Conservation (phyloP, 1,140 invertebrate species). For the Chlorops oryzae region DNA sequence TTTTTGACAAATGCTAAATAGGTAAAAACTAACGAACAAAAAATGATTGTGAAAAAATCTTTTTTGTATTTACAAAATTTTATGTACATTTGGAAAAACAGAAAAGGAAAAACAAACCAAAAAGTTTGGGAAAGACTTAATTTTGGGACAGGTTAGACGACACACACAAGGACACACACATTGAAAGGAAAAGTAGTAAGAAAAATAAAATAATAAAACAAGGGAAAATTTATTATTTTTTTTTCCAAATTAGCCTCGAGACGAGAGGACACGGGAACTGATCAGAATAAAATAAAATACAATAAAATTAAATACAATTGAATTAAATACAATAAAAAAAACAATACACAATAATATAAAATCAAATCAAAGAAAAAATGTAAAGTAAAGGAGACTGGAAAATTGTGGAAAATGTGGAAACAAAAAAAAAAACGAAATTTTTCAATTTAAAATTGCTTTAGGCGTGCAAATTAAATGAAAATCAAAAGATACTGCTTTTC, state of each 20-base stretch:
- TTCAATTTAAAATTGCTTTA: constrained; percentile 11
- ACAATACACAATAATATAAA: not conserved
- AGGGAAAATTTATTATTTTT: not conserved
- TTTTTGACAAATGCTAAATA: not conserved
- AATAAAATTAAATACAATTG: not conserved
- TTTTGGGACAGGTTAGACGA: constrained; percentile 4
- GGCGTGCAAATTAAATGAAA: constrained; percentile 19
- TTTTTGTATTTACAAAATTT: no score
- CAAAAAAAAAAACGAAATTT: constrained; percentile 8
- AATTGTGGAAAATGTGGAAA: constrained; percentile 5
- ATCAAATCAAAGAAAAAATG: not conserved
- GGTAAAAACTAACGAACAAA: not conserved
- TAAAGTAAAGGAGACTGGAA: constrained; percentile 1
- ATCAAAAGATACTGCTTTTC: no score
- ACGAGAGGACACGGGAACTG: not conserved
- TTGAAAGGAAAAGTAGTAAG: not conserved
- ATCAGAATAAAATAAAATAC: not conserved
- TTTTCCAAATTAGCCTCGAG: not conserved
- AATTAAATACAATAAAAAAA: not conserved
- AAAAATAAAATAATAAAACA: constrained; percentile 1
- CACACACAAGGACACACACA: constrained; percentile 10
- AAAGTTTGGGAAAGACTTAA: constrained; percentile 4
- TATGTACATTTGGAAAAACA: no score
- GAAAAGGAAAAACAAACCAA: not conserved
- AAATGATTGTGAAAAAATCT: not conserved